Evolutionary conservation across 53 echinoderm and acorn worm species (phyloP).

Genomic region (Apostichopus leukothele): DNA sequence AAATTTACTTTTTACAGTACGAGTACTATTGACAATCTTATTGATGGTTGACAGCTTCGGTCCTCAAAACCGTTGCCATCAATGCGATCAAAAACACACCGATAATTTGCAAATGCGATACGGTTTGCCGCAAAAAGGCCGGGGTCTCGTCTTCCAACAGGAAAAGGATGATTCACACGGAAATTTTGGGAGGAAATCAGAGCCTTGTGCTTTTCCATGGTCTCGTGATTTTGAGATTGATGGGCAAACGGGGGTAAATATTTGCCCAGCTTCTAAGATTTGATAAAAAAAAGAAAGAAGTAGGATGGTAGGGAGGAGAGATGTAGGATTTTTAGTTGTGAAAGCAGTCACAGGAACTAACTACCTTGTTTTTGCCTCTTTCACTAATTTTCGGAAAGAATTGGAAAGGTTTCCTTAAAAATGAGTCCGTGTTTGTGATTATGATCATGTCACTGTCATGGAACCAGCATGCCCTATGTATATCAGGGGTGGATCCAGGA

Average conservation of each 20-base stretch:
- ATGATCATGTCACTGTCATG: too few species aligned
- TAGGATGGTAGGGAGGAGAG: neutral
- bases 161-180: slow-evolving; percentile 37
- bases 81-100: slow-evolving; percentile 15
- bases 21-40: slow-evolving; percentile 36
- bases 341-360: neutral
- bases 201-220: slow-evolving; percentile 11
- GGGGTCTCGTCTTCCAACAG: slow-evolving; percentile 34
- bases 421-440: too few species aligned
- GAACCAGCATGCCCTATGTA: too few species aligned
- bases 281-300: neutral
- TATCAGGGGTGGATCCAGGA: too few species aligned
- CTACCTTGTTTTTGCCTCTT: neutral
- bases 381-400: neutral
- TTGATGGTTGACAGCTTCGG: slow-evolving; percentile 12
- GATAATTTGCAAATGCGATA: slow-evolving; percentile 30
- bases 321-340: neutral
- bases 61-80: slow-evolving; percentile 7
- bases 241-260: slow-evolving; percentile 30
- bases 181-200: slow-evolving; percentile 33
- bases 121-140: slow-evolving; percentile 19
- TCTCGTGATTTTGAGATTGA: slow-evolving; percentile 34
- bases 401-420: too few species aligned
- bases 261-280: slow-evolving; percentile 24
- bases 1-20: slow-evolving; percentile 31